Conservation (phyloP, 2,888 invertebrate species). For the Pinctada fucata region DNA sequence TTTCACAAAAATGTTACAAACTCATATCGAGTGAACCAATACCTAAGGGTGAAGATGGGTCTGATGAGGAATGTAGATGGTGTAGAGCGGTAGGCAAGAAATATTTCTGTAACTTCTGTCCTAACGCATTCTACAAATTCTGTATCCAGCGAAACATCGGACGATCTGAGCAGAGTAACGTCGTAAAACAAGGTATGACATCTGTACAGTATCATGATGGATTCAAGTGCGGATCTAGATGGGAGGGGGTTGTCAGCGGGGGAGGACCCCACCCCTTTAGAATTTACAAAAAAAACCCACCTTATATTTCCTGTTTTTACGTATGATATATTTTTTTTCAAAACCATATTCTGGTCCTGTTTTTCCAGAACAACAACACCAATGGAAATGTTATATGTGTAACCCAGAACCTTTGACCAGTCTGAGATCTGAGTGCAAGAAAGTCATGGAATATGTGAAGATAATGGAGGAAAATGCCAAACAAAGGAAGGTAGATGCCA, state of each 20-base stretch:
- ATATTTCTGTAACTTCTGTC: constrained; percentile 78
- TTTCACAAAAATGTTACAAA: constrained; percentile 71
- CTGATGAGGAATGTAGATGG: constrained; percentile 79
- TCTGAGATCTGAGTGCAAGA: constrained; percentile 75
- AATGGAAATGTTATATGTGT: constrained; percentile 80
- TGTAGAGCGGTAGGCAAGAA: constrained; percentile 78
- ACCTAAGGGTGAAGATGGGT: constrained; percentile 77
- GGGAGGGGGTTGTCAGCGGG: too few species aligned
- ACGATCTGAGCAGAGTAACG: constrained; percentile 65
- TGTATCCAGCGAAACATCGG: constrained; percentile 79
- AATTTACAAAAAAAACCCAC: too few species aligned
- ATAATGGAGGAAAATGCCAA: constrained; percentile 45
- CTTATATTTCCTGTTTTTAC: too few species aligned
- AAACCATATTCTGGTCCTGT: neutral
- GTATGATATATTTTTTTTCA: too few species aligned
- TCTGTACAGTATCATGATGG: too few species aligned
- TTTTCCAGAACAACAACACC: constrained; percentile 50
- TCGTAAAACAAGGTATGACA: constrained; percentile 63
- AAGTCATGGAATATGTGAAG: constrained; percentile 55
- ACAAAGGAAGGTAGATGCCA: constrained; percentile 2
- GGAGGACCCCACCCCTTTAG: too few species aligned
- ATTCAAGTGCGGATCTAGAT: too few species aligned
- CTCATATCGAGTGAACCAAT: constrained; percentile 76
- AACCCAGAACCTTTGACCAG: constrained; percentile 76
- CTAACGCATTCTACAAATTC: constrained; percentile 78